Percentiles rank a stretch among this genome's conserved stretches.
phyloP scores from a whole-genome alignment of 2,888 invertebrate genomes.

The Choristoneura rosaceana region DNA sequence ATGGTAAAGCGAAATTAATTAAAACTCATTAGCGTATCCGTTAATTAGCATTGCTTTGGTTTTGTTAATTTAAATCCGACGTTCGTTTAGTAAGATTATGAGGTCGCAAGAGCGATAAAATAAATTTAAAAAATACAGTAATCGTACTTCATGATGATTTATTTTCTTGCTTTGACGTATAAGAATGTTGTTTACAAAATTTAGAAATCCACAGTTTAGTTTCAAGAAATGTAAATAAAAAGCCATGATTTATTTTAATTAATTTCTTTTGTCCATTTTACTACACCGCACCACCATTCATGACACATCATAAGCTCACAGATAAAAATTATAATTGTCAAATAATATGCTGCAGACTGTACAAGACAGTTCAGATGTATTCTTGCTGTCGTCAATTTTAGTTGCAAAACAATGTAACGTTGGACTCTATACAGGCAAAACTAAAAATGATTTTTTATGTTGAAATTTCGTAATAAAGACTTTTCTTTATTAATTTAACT shows the following conservation, averaged over 20 bases:
- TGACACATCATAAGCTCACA: neutral
- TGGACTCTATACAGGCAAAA: no score
- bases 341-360: neutral
- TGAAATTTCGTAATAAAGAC: no score
- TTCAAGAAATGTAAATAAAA: neutral
- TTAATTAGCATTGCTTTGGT: neutral
- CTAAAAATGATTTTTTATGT: no score
- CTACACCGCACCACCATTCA: neutral
- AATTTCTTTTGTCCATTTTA: neutral
- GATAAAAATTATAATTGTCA: neutral
- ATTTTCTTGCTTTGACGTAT: no score
- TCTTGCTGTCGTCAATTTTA: neutral
- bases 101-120: neutral
- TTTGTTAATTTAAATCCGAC: neutral
- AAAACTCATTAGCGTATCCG: neutral
- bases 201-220: neutral
- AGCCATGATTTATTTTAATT: neutral
- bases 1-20: constrained; percentile 11
- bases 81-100: neutral
- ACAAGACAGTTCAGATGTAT: neutral
- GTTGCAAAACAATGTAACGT: no score
- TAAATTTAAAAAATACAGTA: neutral
- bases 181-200: no score
- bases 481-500: no score
- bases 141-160: no score